phyloP scores from a whole-genome alignment of 2,797 vertebrate genomes.

The Ispidina picta region DNA sequence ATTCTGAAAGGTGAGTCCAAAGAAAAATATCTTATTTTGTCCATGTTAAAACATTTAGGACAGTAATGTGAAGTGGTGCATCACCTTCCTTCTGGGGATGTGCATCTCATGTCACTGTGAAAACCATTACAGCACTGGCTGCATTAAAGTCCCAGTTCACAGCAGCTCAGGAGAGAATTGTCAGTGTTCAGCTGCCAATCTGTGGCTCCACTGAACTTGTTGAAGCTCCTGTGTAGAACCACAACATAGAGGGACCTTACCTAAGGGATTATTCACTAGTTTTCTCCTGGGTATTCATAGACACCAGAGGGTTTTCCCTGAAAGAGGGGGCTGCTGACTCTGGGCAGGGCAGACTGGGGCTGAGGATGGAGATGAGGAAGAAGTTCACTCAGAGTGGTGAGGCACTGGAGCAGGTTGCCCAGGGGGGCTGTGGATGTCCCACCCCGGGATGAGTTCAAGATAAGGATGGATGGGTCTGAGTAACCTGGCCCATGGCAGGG shows the following conservation, averaged over 20 bases:
- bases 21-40: not conserved
- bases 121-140: not conserved
- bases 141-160: not conserved
- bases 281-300: not conserved
- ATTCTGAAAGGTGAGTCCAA: not conserved
- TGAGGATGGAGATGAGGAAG: not conserved
- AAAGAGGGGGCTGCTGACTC: not conserved
- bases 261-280: not conserved
- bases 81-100: not conserved
- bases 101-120: not conserved
- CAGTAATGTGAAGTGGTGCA: not conserved
- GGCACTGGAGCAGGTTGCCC: no score
- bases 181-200: not conserved
- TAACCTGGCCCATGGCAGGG: no score
- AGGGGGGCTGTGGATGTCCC: no score
- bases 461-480: no score
- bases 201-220: not conserved
- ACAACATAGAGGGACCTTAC: not conserved
- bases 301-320: not conserved
- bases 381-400: no score
- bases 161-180: not conserved
- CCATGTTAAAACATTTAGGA: not conserved
- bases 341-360: not conserved
- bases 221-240: not conserved
- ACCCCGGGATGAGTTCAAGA: no score